A percentile compares a stretch with the other conserved stretches of the same genome.
Conservation (phyloP, 2,797 vertebrate genomes). For the Rhodeus uyekii region DNA sequence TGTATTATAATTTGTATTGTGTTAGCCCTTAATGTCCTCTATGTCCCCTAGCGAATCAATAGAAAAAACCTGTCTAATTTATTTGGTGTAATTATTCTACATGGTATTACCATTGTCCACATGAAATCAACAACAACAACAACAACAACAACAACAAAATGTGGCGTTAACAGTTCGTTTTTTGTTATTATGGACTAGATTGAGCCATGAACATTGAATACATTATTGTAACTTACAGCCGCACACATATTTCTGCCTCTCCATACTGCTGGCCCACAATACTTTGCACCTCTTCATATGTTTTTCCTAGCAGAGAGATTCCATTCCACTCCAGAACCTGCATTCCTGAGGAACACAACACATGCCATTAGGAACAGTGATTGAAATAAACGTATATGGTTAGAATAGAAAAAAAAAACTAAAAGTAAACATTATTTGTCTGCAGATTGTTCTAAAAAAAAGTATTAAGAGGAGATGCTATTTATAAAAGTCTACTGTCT, state of each 20-base stretch:
- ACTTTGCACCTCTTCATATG: slow-evolving; percentile 96
- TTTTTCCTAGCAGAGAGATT: slow-evolving; percentile 89
- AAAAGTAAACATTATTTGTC: neutral
- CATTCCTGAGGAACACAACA: slow-evolving; percentile 82
- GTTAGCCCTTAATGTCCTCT: too few species aligned
- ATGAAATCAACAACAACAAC: too few species aligned
- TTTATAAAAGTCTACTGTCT: neutral
- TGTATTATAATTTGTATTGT: neutral
- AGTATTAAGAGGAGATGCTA: neutral
- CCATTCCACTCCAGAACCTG: slow-evolving; percentile 99
- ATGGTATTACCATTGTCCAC: neutral
- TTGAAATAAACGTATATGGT: neutral
- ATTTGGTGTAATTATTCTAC: too few species aligned
- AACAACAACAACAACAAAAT: too few species aligned
- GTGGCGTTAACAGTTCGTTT: slow-evolving; percentile 70
- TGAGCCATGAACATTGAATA: neutral
- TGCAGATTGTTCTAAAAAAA: slow-evolving; percentile 1
- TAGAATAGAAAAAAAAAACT: neutral
- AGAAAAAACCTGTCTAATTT: neutral
- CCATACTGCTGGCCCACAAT: slow-evolving; percentile 90
- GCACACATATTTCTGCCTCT: slow-evolving; percentile 98
- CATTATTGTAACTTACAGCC: slow-evolving; percentile 91
- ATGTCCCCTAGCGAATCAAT: neutral
- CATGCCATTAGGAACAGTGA: neutral
- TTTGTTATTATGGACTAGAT: slow-evolving; percentile 65